Evolutionary conservation across 2,888 invertebrate genomes (phyloP), one percentile per base, ranked within the genome.

Genomic region (Teinopalpus imperialis): DNA sequence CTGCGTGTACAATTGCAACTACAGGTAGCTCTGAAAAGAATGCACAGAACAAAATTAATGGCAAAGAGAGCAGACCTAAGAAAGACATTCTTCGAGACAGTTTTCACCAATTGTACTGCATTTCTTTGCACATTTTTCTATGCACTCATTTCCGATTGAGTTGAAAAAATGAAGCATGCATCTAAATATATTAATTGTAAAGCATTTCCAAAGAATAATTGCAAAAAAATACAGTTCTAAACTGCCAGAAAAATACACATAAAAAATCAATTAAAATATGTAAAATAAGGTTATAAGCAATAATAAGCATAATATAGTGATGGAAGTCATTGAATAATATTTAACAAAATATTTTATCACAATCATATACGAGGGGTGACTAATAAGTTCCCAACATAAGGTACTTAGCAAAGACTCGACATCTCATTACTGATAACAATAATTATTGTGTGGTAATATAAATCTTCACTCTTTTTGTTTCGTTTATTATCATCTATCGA

Each of bases 111-210:
- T 30, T 45, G 37, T 47, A 66, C 87, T 83, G 86, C 82, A 86
- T 86, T 85, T 82, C 86, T 83, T 85, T 83, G 81, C 85, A 74
- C 74, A 78, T 79, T 63, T 77, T 82, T 86, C 88, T 87, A 83
- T 87, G 87, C 87, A 87, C 73, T 86, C 83, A 56, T 79, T 87
- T 85, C 83, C 63, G 26, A 12, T 44, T 49, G 49, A 27, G 27
- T 35, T 34, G 34, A 66, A 54, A 59, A 51, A 59, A 26, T 41
- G 43, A 45, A 34, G 36, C 44, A 48, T 37, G 27, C 30, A 49
- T 55, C 56, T 57, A 50, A 59, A 53, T 60, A 53, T 64, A 61
- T 66, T 69, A 68, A 59, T 59, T 51, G 52, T 56, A 54, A 56
- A 63, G 63, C 61, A 37, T 20, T 20, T 41, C 2, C 16, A 16